Evolutionary conservation across 1,140 invertebrate species (phyloP), one percentile per base, ranked within the genome.

Genomic region (Tyrophagus putrescentiae): DNA sequence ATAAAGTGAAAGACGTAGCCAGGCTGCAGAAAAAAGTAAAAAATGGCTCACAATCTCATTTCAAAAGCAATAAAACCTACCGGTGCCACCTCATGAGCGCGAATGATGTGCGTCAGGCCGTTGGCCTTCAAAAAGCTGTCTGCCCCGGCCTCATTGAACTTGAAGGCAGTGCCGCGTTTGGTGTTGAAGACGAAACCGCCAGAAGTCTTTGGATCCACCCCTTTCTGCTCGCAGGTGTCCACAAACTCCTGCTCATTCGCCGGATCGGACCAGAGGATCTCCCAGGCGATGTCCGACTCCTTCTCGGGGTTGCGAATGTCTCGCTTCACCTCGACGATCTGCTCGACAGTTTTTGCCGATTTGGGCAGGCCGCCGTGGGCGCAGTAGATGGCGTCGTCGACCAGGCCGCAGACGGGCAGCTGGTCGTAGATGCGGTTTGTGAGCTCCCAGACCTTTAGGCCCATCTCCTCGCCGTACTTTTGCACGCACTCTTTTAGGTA

Each of bases 231-330:
- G 11, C 31, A 33, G 9, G 27, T 62, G 16, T 64, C 27, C 11
- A 11, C 29, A 39, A 60, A 61, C 11, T 62, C 18, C 3, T 29
- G 31, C 21, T 16, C 9, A 25, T 58, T 78, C 45, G 83, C 68
- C 11, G 84, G 84, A 72, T 85, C 84, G 71, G 82, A 84, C 83
- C 84, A 85, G 71, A 85, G 76, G 25, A 84, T 70, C 66, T 85
- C 82, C 83, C 83, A 85, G 1, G 83, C 82, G 28, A 84, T 67
- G 9, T 76, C 71, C 70, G 79, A 81, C 66, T 82, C 76, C 50
- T 72, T 68, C 60, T 82, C 78, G 0, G 82, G 82, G 32, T 79
- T 73, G n/a, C 70, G 67, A 36, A 85, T 68, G 2, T n/a, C 13
- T 1, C 80, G 80, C 33, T 84, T 79, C 34, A 76, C 74, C 33